Conservation (phyloP, 2,113 vertebrate species). For the Rhinoptilus africanus region DNA sequence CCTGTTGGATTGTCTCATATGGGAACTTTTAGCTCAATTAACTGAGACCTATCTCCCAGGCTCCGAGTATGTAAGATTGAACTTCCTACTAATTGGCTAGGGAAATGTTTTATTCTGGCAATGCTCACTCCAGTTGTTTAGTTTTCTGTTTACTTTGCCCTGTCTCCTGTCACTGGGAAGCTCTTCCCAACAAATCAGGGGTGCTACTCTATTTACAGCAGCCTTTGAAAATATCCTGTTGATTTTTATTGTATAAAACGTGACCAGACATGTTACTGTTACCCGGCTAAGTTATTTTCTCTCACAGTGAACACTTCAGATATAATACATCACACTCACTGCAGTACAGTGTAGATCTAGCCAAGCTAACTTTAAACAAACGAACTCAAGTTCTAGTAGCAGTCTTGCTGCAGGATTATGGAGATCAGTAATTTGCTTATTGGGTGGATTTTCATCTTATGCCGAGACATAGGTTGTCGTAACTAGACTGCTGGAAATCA, state of each 20-base stretch:
- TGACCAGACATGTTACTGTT: not conserved
- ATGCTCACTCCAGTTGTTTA: not conserved
- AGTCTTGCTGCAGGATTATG: not conserved
- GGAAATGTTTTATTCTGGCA: not conserved
- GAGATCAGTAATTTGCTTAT: not conserved
- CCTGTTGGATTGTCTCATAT: not conserved
- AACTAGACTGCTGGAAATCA: not conserved
- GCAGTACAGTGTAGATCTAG: not conserved
- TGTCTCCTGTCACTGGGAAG: not conserved
- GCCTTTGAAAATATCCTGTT: not conserved
- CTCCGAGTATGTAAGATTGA: not conserved
- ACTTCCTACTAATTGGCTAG: not conserved
- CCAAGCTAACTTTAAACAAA: not conserved
- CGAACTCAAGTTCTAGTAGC: not conserved
- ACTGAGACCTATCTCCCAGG: not conserved
- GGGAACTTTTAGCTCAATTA: not conserved
- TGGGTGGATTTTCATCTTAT: slow-evolving; percentile 6
- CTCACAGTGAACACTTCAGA: not conserved
- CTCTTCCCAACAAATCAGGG: not conserved
- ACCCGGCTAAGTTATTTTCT: not conserved
- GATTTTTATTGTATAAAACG: not conserved
- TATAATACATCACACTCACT: not conserved
- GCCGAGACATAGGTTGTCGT: not conserved
- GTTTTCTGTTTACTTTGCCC: not conserved
- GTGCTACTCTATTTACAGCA: not conserved